Evolutionary conservation across 2,113 vertebrate species (phyloP).

Genomic region (Serilophus lunatus): DNA sequence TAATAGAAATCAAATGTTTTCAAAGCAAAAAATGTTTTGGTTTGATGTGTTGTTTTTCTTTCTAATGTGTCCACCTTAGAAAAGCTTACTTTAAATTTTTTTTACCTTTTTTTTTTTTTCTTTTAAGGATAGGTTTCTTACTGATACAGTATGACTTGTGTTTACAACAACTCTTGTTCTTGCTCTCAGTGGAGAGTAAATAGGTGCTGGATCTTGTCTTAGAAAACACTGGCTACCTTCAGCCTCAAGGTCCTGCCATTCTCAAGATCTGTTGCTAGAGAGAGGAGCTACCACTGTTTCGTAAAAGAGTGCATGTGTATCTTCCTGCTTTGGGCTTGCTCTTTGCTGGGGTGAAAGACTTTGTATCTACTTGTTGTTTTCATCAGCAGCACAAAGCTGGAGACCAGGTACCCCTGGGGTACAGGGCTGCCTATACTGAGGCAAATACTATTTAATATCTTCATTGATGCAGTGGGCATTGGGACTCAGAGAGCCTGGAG

Average conservation of each 20-base stretch:
- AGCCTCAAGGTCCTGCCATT: not conserved
- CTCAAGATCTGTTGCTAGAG: fast-evolving
- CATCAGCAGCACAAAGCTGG: not conserved
- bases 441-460: not conserved
- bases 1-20: not conserved
- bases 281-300: not conserved
- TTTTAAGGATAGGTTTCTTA: fast-evolving
- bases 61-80: not conserved
- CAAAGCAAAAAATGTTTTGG: not conserved
- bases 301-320: fast-evolving
- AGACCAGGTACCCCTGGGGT: not conserved
- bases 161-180: not conserved
- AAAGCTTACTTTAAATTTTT: not conserved
- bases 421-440: fast-evolving
- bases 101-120: not conserved
- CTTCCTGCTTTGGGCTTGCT: not conserved
- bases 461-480: not conserved
- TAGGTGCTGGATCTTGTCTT: not conserved
- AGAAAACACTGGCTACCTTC: not conserved
- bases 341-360: not conserved
- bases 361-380: not conserved
- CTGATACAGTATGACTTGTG: not conserved
- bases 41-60: not conserved
- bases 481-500: not conserved
- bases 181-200: not conserved